Evolutionary conservation across 2,888 invertebrate species (phyloP).

Genomic region (Pterostichus madidus): DNA sequence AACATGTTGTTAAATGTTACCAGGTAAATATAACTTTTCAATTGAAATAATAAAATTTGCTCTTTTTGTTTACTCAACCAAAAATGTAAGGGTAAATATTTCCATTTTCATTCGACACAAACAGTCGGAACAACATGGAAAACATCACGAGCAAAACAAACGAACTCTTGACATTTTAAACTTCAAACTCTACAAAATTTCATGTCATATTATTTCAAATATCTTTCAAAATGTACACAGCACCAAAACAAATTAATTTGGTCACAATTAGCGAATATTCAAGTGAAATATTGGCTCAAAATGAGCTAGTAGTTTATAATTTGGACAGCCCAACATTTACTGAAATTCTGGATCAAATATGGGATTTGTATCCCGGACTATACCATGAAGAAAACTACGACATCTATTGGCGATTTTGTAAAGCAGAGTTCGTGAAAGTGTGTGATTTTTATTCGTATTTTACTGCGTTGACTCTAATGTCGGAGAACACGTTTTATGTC

Average conservation of each 20-base stretch:
- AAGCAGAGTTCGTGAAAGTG: slow-evolving; percentile 70
- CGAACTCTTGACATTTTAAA: slow-evolving; percentile 23
- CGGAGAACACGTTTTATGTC: slow-evolving; percentile 68
- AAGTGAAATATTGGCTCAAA: slow-evolving; percentile 69
- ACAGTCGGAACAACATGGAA: not conserved
- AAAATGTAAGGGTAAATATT: not conserved
- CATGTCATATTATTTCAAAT: not conserved
- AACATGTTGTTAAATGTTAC: too few relatives aligned
- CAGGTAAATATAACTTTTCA: too few relatives aligned
- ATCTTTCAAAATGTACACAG: not conserved
- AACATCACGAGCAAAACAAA: not conserved
- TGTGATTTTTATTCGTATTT: slow-evolving; percentile 70
- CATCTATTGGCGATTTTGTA: slow-evolving; percentile 71
- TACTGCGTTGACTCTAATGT: slow-evolving; percentile 69
- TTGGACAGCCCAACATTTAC: slow-evolving; percentile 58
- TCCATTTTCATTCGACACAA: not conserved
- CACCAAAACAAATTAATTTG: slow-evolving; percentile 68
- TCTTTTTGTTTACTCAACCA: not conserved
- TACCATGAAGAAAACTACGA: slow-evolving; percentile 67
- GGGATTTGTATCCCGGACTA: slow-evolving; percentile 69
- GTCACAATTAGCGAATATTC: slow-evolving; percentile 70
- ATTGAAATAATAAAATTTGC: not conserved
- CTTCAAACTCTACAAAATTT: slow-evolving; percentile 34
- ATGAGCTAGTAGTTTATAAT: slow-evolving; percentile 66
- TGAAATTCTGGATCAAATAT: slow-evolving; percentile 69